Percentiles rank a stretch among this genome's conserved stretches.
Evolutionary conservation across 2,113 vertebrate species (phyloP).

Genomic region (Naja naja): DNA sequence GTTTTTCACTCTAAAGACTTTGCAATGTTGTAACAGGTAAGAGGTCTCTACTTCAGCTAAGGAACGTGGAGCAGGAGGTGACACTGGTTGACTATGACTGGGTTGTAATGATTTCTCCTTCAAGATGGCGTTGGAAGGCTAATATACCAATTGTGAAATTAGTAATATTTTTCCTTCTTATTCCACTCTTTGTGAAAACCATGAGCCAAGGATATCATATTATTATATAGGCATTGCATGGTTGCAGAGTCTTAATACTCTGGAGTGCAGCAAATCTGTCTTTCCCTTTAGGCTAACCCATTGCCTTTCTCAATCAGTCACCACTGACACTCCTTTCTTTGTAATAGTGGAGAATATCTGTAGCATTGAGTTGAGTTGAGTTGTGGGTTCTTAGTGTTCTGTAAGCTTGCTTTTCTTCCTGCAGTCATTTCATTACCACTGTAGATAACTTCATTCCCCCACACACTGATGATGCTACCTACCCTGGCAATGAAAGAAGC

Average conservation of each 20-base stretch:
- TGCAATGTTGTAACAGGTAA: neutral
- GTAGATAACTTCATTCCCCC: neutral
- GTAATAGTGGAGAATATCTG: neutral
- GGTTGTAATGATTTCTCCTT: neutral
- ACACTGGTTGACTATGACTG: neutral
- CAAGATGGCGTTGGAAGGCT: neutral
- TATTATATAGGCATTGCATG: neutral
- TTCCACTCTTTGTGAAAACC: accelerated
- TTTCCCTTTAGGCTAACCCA: neutral
- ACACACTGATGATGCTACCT: neutral
- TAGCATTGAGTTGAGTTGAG: neutral
- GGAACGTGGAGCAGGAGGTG: neutral
- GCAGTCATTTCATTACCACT: neutral
- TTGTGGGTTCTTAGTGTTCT: neutral
- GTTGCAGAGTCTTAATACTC: neutral
- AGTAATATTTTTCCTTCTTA: accelerated
- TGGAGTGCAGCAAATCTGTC: neutral
- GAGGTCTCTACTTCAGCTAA: neutral
- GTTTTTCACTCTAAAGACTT: neutral
- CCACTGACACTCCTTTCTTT: neutral
- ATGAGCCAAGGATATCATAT: neutral
- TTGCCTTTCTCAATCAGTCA: neutral
- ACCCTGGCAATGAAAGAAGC: neutral
- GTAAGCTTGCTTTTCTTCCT: neutral
- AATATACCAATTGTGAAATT: neutral